Percentiles rank a stretch among this genome's conserved stretches.
These are phyloP conservation scores for Mercenaria mercenaria DNA, from an alignment of 1,140 invertebrate genomes.

Conservation along the genomic window DNA sequence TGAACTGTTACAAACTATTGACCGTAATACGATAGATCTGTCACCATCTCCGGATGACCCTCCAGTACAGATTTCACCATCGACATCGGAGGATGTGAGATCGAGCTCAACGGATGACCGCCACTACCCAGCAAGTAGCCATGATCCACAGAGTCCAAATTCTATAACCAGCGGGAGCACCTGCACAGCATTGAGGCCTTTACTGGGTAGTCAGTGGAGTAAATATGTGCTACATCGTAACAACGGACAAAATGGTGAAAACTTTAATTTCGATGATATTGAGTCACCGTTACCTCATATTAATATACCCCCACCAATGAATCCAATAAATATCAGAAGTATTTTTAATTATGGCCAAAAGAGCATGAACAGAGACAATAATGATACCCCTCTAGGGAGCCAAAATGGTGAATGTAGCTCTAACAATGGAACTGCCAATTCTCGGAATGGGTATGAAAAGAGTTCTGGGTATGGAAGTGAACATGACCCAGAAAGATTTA, in stretches of 20 bases:
- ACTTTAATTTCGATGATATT: slow-evolving; percentile 67
- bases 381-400: slow-evolving; percentile 80
- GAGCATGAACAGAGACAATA: slow-evolving; percentile 70
- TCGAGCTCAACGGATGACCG: slow-evolving; percentile 81
- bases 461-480: slow-evolving; percentile 84
- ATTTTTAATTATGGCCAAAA: slow-evolving; percentile 78
- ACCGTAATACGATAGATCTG: slow-evolving; percentile 81
- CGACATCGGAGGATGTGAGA: slow-evolving; percentile 81
- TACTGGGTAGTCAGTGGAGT: slow-evolving; percentile 78
- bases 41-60: slow-evolving; percentile 83
- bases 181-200: slow-evolving; percentile 72
- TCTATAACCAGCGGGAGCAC: slow-evolving; percentile 80
- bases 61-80: slow-evolving; percentile 79
- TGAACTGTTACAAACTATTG: slow-evolving; percentile 78
- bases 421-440: slow-evolving; percentile 78
- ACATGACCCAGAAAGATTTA: slow-evolving; percentile 81
- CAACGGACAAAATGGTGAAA: slow-evolving; percentile 65
- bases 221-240: slow-evolving; percentile 78
- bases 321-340: slow-evolving; percentile 79
- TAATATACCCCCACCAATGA: slow-evolving; percentile 82
- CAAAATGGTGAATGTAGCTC: slow-evolving; percentile 76
- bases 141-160: slow-evolving; percentile 78
- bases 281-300: slow-evolving; percentile 75
- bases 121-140: slow-evolving; percentile 69
- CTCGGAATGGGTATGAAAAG: slow-evolving; percentile 80